Conservation (phyloP, 2,113 vertebrate genomes). For the Furnarius figulus region DNA sequence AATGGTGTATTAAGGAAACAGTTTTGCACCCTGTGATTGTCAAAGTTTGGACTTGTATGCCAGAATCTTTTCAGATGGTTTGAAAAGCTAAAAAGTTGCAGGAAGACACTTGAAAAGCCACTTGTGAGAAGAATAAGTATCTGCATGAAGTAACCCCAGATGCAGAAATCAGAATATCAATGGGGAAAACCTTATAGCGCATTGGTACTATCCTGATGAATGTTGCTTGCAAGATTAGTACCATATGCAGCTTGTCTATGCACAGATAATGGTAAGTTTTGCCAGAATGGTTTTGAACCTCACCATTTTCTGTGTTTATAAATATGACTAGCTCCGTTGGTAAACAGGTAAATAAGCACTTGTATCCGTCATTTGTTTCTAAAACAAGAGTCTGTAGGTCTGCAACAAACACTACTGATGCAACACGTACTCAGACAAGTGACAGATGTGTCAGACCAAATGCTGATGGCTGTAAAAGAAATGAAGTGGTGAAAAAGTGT, state of each 20-base stretch:
- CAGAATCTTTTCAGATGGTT: not conserved
- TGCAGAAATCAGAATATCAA: not conserved
- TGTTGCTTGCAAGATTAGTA: not conserved
- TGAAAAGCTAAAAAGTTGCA: not conserved
- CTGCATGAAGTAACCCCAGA: not conserved
- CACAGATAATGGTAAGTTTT: not conserved
- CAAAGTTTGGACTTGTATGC: not conserved
- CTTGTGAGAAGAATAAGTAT: not conserved
- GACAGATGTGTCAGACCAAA: accelerated
- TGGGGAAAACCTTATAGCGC: not conserved
- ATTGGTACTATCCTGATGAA: not conserved
- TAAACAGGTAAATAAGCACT: not conserved
- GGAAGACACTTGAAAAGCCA: not conserved
- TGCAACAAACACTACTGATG: not conserved
- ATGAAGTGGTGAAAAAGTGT: not conserved
- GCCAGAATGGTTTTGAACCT: not conserved
- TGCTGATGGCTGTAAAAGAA: not conserved
- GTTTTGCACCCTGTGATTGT: not conserved
- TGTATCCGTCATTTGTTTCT: not conserved
- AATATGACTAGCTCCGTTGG: not conserved
- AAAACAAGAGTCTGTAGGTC: not conserved
- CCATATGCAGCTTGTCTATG: not conserved
- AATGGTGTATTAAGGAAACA: not conserved
- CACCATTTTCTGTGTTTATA: not conserved
- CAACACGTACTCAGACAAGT: accelerated